These are phyloP conservation scores for Pristionchus entomophagus DNA, from an alignment of 2,888 invertebrate genomes.

Conservation along the genomic window DNA sequence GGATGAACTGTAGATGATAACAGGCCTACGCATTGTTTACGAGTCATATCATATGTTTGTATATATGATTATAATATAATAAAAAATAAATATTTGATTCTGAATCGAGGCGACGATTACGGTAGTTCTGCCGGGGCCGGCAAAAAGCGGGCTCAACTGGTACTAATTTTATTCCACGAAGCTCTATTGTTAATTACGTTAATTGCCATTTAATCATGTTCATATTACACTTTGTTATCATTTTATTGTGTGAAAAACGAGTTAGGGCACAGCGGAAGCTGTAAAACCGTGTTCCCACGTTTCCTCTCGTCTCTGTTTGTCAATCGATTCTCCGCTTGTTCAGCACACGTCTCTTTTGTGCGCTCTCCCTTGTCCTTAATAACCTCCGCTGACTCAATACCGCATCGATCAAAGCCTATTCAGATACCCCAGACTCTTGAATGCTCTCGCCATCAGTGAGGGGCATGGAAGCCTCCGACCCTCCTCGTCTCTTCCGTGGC, in stretches of 20 bases:
- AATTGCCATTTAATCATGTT: not conserved
- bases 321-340: constrained; percentile 20
- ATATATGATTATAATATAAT: too few relatives aligned
- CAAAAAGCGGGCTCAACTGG: too few relatives aligned
- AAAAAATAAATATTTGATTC: not conserved
- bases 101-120: too few relatives aligned
- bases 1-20: not conserved
- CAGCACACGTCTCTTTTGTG: constrained; percentile 6
- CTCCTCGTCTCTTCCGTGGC: not conserved
- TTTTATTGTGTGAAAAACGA: too few relatives aligned
- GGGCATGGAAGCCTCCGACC: too few relatives aligned
- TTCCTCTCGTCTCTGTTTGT: not conserved
- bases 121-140: too few relatives aligned
- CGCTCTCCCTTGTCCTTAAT: not conserved
- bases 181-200: not conserved
- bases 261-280: too few relatives aligned
- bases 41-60: not conserved
- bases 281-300: not conserved
- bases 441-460: not conserved
- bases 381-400: not conserved
- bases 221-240: too few relatives aligned
- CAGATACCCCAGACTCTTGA: not conserved
- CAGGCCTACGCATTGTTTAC: not conserved
- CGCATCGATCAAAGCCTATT: too few relatives aligned
- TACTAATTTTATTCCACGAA: not conserved